Evolutionary conservation across 2,888 invertebrate species (phyloP).

Genomic region (Meliscaeva auricollis): DNA sequence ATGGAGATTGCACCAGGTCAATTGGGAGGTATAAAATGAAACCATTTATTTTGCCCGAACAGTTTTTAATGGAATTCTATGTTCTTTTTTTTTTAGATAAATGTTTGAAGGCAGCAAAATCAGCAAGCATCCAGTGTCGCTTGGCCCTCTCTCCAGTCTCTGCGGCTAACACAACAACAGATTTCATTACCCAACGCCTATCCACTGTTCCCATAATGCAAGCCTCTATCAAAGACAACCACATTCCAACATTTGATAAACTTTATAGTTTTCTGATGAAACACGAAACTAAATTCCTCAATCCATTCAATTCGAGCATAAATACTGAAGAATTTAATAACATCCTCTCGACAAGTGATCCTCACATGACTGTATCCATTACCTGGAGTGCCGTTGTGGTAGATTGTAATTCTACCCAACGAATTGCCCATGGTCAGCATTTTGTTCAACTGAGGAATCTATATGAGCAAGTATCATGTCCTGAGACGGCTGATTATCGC

Average conservation of each 20-base stretch:
- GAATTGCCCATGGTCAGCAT: constrained; percentile 81
- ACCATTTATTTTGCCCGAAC: too few species aligned
- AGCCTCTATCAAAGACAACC: constrained; percentile 77
- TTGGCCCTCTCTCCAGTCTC: constrained; percentile 76
- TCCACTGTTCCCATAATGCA: constrained; percentile 80
- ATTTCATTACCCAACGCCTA: constrained; percentile 77
- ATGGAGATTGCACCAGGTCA: constrained; percentile 81
- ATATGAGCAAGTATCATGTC: constrained; percentile 82
- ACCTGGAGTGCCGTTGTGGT: constrained; percentile 82
- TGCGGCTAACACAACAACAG: constrained; percentile 35
- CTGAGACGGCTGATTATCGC: constrained; percentile 77
- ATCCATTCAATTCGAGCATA: constrained; percentile 78
- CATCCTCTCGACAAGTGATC: constrained; percentile 80
- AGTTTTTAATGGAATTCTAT: constrained; percentile 15
- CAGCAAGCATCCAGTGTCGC: constrained; percentile 82
- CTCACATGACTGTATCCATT: constrained; percentile 81
- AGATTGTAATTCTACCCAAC: constrained; percentile 78
- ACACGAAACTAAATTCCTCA: constrained; percentile 83
- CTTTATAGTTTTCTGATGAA: constrained; percentile 82
- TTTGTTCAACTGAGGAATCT: constrained; percentile 82
- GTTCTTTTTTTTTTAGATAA: constrained; percentile 75
- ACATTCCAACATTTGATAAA: constrained; percentile 79
- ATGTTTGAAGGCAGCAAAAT: constrained; percentile 81
- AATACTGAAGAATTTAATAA: constrained; percentile 83
- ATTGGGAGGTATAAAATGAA: constrained; percentile 81